Evolutionary conservation across 2,113 vertebrate genomes (phyloP), one percentile per base, ranked within the genome.

Genomic region (Ondatra zibethicus): DNA sequence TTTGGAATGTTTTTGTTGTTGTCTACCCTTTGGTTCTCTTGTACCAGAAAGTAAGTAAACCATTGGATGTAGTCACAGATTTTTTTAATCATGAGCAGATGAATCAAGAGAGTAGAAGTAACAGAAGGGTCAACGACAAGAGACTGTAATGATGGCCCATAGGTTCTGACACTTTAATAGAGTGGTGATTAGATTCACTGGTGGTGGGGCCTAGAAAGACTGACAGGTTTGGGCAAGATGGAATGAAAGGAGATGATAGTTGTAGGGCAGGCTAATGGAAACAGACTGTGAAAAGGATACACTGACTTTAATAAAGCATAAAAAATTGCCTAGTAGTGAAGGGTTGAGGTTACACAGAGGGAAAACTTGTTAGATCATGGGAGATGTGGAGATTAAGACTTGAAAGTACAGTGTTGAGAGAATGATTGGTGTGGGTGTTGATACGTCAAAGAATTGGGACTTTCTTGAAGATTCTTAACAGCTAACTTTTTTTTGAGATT

Each of bases 141-240:
- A 36, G 17, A 92, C 85, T 82, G n/a, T 81, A 86, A 65, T 52
- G 85, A 85, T 47, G 6, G 45, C 21, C 50, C 39, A 55, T 19
- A 39, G 12, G 47, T 88, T 95, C 89, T 88, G 3, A 63, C 5
- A 89, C 13, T 77, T 89, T 39, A 72, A 39, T 68, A 75, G 82
- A 88, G 80, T 73, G 27, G 61, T 66, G 36, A 72, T 45, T 17
- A 8, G 9, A 33, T 68, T 19, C n/a, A 39, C 72, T 66, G 29
- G 10, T 66, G 72, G 12, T 72, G 89, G 9, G 17, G 63, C 39
- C 31, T 63, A 50, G 2, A 88, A 11, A 6, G 10, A 11, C 63
- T 93, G 45, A 88, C 65, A 61, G 58, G 39, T 78, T 87, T 81
- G 91, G n/a, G 7, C 89, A n/a, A 47, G 29, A 92, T 88, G 66